These are phyloP conservation scores for Suillia variegata DNA, from an alignment of 2,888 invertebrate species.

Conservation along the genomic window DNA sequence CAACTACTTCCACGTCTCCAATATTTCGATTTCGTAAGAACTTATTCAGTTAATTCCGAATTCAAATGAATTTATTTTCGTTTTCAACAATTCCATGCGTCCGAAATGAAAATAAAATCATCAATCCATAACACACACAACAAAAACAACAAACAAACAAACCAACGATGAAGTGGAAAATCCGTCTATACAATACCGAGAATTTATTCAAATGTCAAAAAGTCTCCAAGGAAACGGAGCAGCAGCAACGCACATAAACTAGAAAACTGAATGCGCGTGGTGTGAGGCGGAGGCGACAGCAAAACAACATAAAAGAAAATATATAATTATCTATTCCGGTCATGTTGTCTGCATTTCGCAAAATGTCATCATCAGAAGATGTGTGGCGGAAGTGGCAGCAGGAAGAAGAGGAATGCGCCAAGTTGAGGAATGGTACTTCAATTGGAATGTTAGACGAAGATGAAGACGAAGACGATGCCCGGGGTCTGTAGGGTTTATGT, in stretches of 20 bases:
- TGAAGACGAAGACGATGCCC: too few relatives aligned
- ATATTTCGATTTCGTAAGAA: too few relatives aligned
- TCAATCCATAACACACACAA: neutral
- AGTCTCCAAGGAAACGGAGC: neutral
- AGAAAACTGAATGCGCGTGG: neutral
- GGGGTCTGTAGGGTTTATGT: too few relatives aligned
- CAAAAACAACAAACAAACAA: neutral
- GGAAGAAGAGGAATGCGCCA: too few relatives aligned
- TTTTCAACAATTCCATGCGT: slow-evolving; percentile 2
- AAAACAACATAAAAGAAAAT: slow-evolving; percentile 8
- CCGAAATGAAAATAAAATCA: neutral
- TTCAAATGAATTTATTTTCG: slow-evolving; percentile 27
- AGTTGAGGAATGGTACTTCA: too few relatives aligned
- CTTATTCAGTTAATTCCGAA: too few relatives aligned
- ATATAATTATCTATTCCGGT: slow-evolving; percentile 51
- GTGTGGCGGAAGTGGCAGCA: neutral
- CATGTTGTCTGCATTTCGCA: slow-evolving; percentile 44
- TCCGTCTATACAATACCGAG: neutral
- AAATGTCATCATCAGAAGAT: slow-evolving; percentile 43
- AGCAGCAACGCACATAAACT: neutral
- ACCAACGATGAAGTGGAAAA: neutral
- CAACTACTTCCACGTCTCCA: too few relatives aligned
- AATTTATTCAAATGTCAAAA: neutral
- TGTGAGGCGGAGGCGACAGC: neutral
- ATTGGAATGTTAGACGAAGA: too few relatives aligned